Evolutionary conservation across 2,888 invertebrate species (phyloP), one percentile per base, ranked within the genome.

Genomic region (Drosophila mettleri): DNA sequence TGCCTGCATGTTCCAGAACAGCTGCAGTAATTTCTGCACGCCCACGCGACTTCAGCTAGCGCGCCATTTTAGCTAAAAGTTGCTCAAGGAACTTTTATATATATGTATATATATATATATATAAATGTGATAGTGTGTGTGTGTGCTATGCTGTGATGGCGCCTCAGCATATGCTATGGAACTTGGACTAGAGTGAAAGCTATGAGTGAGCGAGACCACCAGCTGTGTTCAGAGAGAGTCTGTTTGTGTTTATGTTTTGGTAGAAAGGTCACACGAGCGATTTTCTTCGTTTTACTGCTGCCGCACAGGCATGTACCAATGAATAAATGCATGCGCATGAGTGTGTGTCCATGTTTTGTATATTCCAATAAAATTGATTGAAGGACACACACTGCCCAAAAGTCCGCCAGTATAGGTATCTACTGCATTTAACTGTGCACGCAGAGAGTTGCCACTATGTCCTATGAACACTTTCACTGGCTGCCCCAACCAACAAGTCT

Each of bases 121-220:
- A 58, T 64, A 73, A 39, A 73, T 64, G 3, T 39, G 12, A 12
- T 29, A 27, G n/a, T 27, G 46, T 52, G 34, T 38, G 51, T 33
- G 31, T 24, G 22, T 18, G 39, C 38, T 61, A 71, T 75, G 71
- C 48, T 75, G 76, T 61, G 73, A 73, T 68, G 66, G 84, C 84
- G 82, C 85, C 84, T 80, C 63, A 82, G 87, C 85, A 84, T 85
- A 85, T 85, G 85, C 85, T 78, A 82, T 66, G 55, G 2, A 41
- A 72, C 70, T 70, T 72, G 43, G 51, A 10, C 51, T 64, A 65
- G 60, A 63, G 69, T 55, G 33, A 45, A n/a, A 9, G 33, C 33
- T 20, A 29, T 39, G 66, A 65, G 63, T 14, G 64, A 83, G 64
- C 62, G 58, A 60, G 74, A 74, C 61, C 53, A 70, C 66, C 43